Evolutionary conservation across 2,888 invertebrate genomes (phyloP), one percentile per base, ranked within the genome.

Genomic region (Antitype chi): DNA sequence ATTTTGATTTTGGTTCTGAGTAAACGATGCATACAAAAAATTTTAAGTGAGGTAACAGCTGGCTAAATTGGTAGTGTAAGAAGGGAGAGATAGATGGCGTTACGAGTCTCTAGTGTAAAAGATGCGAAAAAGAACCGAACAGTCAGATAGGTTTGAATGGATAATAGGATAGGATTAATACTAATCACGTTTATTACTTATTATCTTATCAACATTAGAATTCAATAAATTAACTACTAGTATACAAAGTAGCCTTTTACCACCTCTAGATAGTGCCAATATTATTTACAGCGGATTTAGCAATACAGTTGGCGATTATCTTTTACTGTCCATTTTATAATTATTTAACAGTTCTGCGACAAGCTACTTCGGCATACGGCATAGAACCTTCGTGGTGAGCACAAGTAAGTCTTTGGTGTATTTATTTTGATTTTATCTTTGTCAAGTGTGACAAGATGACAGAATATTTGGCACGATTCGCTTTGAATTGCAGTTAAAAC

Each of bases 351-450:
- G 67, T 85, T 66, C 47, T n/a, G 20, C 47, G 11, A 28, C 49
- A 52, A 55, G 43, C 38, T 43, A 23, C 23, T 74, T 66, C 53
- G 81, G 59, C 92, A 94, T 87, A 92, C 76, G 74, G 78, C 70
- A 79, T 78, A 76, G 72, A 85, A 89, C 90, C 90, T 88, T 84
- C 88, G 86, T 77, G 62, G 74, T 83, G 82, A 88, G 84, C 86
- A 83, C 90, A 91, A 90, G 93, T 93, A 80, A 90, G 90, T 70
- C n/a, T 80, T 32, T 69, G 49, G 32, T 49, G 8, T 23, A 78
- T 64, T 75, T n/a, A 63, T 72, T 57, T 47, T 25, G 25, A 63
- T 72, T 57, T 52, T 38, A 17, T 53, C 6, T 68, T 47, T 77
- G 70, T 57, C 67, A 74, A 59, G 2, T 53, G 38, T 82, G 77